Percentiles rank a stretch among this genome's conserved stretches.
Conservation (phyloP, 2,888 invertebrate species). For the Theodoxus fluviatilis region DNA sequence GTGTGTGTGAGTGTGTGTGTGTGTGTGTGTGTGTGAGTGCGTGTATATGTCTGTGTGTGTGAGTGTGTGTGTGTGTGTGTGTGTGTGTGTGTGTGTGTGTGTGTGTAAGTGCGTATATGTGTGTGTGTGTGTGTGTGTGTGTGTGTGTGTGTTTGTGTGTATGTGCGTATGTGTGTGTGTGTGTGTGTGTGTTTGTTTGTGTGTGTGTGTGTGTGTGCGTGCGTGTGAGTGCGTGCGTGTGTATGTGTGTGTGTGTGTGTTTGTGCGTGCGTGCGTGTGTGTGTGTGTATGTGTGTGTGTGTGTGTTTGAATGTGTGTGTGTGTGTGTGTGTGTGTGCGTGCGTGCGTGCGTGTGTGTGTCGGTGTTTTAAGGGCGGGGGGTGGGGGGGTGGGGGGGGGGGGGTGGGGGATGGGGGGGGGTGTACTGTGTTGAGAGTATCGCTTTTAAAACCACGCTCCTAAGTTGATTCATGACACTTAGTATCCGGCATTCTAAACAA, state of each 20-base stretch:
- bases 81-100: neutral
- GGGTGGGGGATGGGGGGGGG: neutral
- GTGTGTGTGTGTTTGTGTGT: constrained; percentile 9
- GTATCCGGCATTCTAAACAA: too few relatives aligned
- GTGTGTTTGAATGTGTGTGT: constrained; percentile 3
- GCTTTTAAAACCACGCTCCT: too few relatives aligned
- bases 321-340: neutral
- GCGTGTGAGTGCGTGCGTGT: neutral
- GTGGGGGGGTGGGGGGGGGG: neutral
- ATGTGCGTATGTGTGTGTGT: neutral
- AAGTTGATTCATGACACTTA: too few relatives aligned
- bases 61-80: neutral
- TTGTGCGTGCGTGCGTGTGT: neutral
- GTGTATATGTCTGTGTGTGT: too few relatives aligned
- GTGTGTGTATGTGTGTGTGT: constrained; percentile 2
- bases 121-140: neutral
- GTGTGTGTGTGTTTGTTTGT: neutral
- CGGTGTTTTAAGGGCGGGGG: neutral
- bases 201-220: neutral
- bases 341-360: constrained; percentile 11
- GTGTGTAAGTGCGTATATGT: neutral
- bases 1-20: too few relatives aligned
- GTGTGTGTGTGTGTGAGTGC: too few relatives aligned
- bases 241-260: neutral
- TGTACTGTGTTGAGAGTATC: neutral